phyloP scores from a whole-genome alignment of 2,888 invertebrate species.

The Dyspetes luteomarginatus region DNA sequence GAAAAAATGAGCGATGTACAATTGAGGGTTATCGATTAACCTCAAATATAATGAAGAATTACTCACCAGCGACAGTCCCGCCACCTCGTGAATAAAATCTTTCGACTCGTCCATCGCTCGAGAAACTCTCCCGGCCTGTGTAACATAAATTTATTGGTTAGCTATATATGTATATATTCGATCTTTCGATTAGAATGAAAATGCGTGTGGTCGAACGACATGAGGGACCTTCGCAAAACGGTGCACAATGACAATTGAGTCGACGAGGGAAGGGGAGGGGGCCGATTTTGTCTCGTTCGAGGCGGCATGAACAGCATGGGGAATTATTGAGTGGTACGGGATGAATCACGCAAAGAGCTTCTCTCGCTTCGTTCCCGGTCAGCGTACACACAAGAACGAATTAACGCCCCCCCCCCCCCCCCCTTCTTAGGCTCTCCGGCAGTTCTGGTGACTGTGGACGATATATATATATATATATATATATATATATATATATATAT shows the following conservation, averaged over 20 bases:
- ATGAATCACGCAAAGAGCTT: constrained; percentile 57
- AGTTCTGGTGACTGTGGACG: not conserved
- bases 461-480: not conserved
- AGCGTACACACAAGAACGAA: constrained; percentile 28
- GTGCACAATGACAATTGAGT: constrained; percentile 48
- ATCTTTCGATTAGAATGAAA: constrained; percentile 46
- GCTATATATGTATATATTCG: constrained; percentile 11
- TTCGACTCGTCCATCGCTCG: not conserved
- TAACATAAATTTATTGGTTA: constrained; percentile 37
- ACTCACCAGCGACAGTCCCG: not conserved
- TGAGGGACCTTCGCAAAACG: constrained; percentile 34
- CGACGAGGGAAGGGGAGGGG: not conserved
- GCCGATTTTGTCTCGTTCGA: constrained; percentile 47
- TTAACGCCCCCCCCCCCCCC: constrained; percentile 39
- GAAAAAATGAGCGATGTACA: not conserved
- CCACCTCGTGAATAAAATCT: constrained; percentile 18
- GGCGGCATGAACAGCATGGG: constrained; percentile 6
- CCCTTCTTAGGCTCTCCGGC: not conserved
- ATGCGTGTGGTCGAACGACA: constrained; percentile 43
- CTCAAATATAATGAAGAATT: constrained; percentile 34
- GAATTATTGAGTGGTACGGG: constrained; percentile 48
- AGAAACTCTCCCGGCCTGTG: not conserved
- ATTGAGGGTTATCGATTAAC: constrained; percentile 45
- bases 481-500: too few species aligned
- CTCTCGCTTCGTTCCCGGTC: constrained; percentile 4